phyloP scores from a whole-genome alignment of 2,888 invertebrate genomes.

The Leucoma salicis region DNA sequence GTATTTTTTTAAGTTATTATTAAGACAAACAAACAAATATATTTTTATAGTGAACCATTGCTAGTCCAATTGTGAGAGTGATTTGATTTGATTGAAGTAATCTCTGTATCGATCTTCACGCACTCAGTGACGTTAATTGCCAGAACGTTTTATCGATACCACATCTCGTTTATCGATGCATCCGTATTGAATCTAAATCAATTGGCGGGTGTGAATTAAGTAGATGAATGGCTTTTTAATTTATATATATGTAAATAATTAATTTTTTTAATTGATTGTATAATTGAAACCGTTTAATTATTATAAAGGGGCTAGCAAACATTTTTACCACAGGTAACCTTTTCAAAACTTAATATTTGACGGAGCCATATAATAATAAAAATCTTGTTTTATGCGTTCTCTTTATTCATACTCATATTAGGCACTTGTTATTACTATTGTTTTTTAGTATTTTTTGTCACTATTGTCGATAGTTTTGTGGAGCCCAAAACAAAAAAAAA shows the following conservation, averaged over 20 bases:
- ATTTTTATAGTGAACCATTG: constrained; percentile 21
- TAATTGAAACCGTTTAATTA: too few species aligned
- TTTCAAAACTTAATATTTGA: too few species aligned
- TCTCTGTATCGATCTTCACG: constrained; percentile 57
- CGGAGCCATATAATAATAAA: too few species aligned
- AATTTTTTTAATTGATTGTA: background rate
- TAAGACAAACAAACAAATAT: constrained; percentile 11
- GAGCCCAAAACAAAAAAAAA: too few species aligned
- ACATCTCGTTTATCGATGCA: constrained; percentile 47
- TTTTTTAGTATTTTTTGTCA: too few species aligned
- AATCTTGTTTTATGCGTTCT: too few species aligned
- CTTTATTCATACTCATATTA: too few species aligned
- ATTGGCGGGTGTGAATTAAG: constrained; percentile 30
- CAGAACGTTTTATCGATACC: constrained; percentile 53
- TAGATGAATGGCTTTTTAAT: constrained; percentile 23
- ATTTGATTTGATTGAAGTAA: constrained; percentile 59
- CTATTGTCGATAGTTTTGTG: too few species aligned
- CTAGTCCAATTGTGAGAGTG: constrained; percentile 44
- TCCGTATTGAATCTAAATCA: constrained; percentile 24
- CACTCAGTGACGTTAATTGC: constrained; percentile 69
- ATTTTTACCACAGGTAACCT: too few species aligned
- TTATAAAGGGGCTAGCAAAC: too few species aligned
- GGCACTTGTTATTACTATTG: too few species aligned
- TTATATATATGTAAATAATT: constrained; percentile 4
- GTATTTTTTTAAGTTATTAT: too few species aligned